Evolutionary conservation across 92 coral and sea anemone species (phyloP), one percentile per base, ranked within the genome.

Genomic region (Epizoanthus fatuus): DNA sequence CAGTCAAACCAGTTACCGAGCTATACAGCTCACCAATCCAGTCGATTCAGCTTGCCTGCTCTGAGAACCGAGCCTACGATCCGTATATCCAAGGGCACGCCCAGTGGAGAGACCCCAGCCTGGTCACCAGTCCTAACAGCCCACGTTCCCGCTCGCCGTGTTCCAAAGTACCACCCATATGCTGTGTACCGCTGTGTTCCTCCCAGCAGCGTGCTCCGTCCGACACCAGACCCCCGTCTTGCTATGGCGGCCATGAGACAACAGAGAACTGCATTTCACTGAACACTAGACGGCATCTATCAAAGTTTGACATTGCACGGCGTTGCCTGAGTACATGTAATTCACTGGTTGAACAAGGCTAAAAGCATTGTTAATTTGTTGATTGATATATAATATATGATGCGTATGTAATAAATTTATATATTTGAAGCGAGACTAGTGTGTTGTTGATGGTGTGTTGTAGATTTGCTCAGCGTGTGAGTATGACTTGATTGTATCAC

Each of bases 111-210:
- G 10, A 17, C 68, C 37, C 68, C 17, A 62, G 68, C 2, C 68
- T 62, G 29, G 68, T 62, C 68, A 62, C 68, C 68, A 62, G 68
- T 62, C 37, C 37, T 62, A 62, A 62, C 68, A 62, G 68, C 37
- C 37, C 17, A 62, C 29, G 29, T 19, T 15, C 64, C 64, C 5
- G 25, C 25, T 58, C n/a, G 5, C 11, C 22, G 25, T 22, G 25
- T 22, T 22, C 25, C 25, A 22, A 22, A 22, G 25, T 22, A 22
- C 25, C 25, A 22, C 25, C 25, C 25, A 22, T 22, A 22, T 22
- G 25, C 25, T 22, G 25, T 22, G 25, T 22, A 22, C 25, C 64
- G 64, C n/a, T 58, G 22, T 58, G 67, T 62, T 62, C 17, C 59
- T 5, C 45, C 45, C 45, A 40, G 45, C 45, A 40, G 47, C 47